Conservation (phyloP, 2,888 invertebrate species). For the Pycnomerus fuliginosus region DNA sequence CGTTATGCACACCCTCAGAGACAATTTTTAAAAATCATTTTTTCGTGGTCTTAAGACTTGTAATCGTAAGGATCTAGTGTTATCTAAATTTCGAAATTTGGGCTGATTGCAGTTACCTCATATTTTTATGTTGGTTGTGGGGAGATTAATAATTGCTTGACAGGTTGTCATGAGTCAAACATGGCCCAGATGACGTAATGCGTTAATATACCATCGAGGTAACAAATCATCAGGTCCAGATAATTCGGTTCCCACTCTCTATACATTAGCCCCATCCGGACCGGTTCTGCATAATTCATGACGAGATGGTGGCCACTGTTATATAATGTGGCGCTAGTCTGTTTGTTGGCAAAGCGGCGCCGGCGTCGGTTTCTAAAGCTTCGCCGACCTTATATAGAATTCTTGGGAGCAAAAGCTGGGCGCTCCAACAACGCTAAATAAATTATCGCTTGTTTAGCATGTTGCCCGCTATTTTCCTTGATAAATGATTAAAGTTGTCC, state of each 20-base stretch:
- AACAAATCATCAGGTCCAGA: slow-evolving; percentile 30
- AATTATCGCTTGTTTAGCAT: slow-evolving; percentile 25
- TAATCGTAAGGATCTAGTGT: too few relatives aligned
- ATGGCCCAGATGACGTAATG: slow-evolving; percentile 10
- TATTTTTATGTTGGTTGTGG: too few relatives aligned
- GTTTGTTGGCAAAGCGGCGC: slow-evolving; percentile 18
- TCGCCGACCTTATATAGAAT: slow-evolving; percentile 12
- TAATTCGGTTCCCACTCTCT: slow-evolving; percentile 28
- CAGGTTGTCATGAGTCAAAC: too few relatives aligned
- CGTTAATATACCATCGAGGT: slow-evolving; percentile 23
- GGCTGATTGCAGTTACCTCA: too few relatives aligned
- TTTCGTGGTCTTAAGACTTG: too few relatives aligned
- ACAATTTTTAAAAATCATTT: too few relatives aligned
- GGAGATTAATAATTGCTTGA: too few relatives aligned
- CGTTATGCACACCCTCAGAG: too few relatives aligned
- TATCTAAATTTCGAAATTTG: too few relatives aligned
- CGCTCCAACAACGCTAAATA: slow-evolving; percentile 22
- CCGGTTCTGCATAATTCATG: slow-evolving; percentile 31
- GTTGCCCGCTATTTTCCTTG: slow-evolving; percentile 16
- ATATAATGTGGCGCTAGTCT: slow-evolving; percentile 22
- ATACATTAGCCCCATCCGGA: slow-evolving; percentile 28
- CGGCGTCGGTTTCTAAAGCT: slow-evolving; percentile 13
- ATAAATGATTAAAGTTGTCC: slow-evolving; percentile 21
- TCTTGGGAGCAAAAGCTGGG: slow-evolving; percentile 11
- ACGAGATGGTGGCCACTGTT: slow-evolving; percentile 24